Percentiles rank a stretch among this genome's conserved stretches.
Evolutionary conservation across 2,113 vertebrate genomes (phyloP).

Genomic region (Rhinopithecus roxellana): DNA sequence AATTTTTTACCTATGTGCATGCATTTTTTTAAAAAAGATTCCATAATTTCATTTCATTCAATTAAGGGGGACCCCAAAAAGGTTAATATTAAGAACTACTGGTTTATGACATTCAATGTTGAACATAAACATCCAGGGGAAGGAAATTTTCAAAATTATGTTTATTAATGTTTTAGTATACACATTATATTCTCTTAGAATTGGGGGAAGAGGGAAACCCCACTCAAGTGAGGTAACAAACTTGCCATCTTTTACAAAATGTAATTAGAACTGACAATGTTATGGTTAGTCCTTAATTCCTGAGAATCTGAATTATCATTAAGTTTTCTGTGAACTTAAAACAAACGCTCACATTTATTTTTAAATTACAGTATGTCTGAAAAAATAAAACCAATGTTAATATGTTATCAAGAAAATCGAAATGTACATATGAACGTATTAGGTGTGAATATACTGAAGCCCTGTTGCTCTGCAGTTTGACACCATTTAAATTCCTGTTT

Average conservation of each 20-base stretch:
- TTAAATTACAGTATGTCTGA: constrained; percentile 64
- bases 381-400: constrained; percentile 52
- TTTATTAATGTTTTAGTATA: constrained; percentile 84
- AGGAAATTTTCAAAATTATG: constrained; percentile 75
- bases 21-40: background rate
- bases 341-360: constrained; percentile 70
- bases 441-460: constrained; percentile 41
- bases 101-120: constrained; percentile 43
- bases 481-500: constrained; percentile 32
- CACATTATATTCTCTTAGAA: constrained; percentile 78
- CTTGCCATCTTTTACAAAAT: constrained; percentile 79
- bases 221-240: constrained; percentile 81
- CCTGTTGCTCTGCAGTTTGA: constrained; percentile 59
- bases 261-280: constrained; percentile 76
- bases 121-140: constrained; percentile 71
- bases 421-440: constrained; percentile 62
- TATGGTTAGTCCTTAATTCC: constrained; percentile 86
- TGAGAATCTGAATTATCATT: constrained; percentile 84
- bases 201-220: background rate
- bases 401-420: constrained; percentile 71
- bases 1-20: background rate
- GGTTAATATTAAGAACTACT: background rate
- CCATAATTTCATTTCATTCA: background rate
- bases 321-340: constrained; percentile 71
- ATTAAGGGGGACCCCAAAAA: background rate